phyloP scores from a whole-genome alignment of 1,140 invertebrate genomes.

The Muscidifurax raptorellus region DNA sequence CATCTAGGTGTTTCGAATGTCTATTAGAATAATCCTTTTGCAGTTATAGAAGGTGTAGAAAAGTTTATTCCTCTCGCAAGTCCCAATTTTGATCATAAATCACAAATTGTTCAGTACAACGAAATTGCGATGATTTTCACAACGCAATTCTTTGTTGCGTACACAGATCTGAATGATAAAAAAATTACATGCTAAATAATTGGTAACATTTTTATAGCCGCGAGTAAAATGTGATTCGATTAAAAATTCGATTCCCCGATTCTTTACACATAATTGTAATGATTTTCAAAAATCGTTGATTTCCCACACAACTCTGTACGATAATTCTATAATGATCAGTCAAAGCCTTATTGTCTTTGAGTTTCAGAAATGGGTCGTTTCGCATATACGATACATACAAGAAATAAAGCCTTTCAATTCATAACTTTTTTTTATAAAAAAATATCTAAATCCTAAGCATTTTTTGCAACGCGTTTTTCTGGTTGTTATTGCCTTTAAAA shows the following conservation, averaged over 20 bases:
- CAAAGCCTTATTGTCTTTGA: constrained; percentile 53
- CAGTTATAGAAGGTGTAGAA: background rate
- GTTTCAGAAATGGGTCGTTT: constrained; percentile 29
- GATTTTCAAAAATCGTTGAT: constrained; percentile 5
- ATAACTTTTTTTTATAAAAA: constrained; percentile 20
- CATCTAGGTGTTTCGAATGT: background rate
- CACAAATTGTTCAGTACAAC: background rate
- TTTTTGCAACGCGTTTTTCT: background rate
- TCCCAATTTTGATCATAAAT: background rate
- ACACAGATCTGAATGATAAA: background rate
- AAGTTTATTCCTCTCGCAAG: background rate
- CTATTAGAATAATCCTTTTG: background rate
- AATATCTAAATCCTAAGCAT: background rate
- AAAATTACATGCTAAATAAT: background rate
- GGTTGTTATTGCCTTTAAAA: constrained; percentile 25
- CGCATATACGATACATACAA: background rate
- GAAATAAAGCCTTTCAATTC: constrained; percentile 13
- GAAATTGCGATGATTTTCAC: background rate
- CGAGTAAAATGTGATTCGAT: constrained; percentile 32
- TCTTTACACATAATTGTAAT: background rate
- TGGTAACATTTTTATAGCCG: background rate
- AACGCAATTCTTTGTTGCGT: background rate
- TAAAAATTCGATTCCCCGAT: background rate
- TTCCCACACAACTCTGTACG: background rate
- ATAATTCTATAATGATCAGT: constrained; percentile 47